Percentiles rank a stretch among this genome's conserved stretches.
These are phyloP conservation scores for Cephus nigrinus DNA, from an alignment of 2,888 invertebrate genomes.

Conservation along the genomic window DNA sequence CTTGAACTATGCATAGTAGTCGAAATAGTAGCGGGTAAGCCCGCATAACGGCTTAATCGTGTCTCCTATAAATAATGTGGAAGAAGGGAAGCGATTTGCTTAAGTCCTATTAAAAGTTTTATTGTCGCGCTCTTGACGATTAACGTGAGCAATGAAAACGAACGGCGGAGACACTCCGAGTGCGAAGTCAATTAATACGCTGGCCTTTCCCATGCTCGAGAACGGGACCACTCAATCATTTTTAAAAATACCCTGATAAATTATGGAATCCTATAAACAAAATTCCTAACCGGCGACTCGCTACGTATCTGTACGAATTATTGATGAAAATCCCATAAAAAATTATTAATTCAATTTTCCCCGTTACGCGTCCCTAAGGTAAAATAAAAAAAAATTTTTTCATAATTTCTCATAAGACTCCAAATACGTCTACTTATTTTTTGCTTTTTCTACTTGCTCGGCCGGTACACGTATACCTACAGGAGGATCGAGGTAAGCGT, in stretches of 20 bases:
- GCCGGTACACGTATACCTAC: not conserved
- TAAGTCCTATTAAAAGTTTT: conserved; percentile 42
- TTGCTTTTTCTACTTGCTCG: not conserved
- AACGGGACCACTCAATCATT: not conserved
- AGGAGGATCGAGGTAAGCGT: not conserved
- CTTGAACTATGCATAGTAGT: not conserved
- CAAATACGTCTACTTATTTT: not conserved
- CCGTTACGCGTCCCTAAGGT: not conserved
- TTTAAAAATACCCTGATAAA: not conserved
- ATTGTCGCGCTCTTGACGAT: conserved; percentile 31
- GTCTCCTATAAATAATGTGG: conserved; percentile 19
- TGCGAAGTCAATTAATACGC: conserved; percentile 23
- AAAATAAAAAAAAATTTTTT: not conserved
- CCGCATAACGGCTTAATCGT: conserved; percentile 40
- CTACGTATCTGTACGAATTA: not conserved
- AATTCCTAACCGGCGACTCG: not conserved
- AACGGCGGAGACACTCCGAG: conserved; percentile 34
- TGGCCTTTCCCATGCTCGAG: conserved; percentile 40
- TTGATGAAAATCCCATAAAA: not conserved
- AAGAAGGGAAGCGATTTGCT: conserved; percentile 46
- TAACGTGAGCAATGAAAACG: conserved; percentile 38
- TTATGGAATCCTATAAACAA: not conserved
- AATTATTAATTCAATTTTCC: not conserved
- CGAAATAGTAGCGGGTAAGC: conserved; percentile 23
- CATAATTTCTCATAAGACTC: not conserved